Conservation (phyloP, 2,797 vertebrate species). For the Schizopygopsis malacanthus region DNA sequence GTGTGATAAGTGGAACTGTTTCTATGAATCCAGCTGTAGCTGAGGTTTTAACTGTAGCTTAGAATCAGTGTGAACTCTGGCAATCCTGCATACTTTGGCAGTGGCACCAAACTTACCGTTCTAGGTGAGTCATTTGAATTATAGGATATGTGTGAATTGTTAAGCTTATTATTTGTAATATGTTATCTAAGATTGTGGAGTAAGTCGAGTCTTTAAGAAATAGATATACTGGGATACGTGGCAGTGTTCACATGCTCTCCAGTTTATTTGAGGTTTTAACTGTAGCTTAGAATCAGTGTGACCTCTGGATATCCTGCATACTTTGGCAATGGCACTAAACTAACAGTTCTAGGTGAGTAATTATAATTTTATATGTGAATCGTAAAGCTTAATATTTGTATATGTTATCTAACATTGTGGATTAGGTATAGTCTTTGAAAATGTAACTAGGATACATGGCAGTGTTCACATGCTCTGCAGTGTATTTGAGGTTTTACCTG, state of each 20-base stretch:
- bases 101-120: constrained; percentile 76
- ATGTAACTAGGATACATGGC: neutral
- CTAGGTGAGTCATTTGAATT: constrained; percentile 21
- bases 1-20: neutral
- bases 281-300: constrained; percentile 59
- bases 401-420: neutral
- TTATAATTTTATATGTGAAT: neutral
- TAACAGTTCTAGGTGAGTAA: constrained; percentile 72
- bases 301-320: constrained; percentile 55
- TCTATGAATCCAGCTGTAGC: constrained; percentile 18
- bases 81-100: constrained; percentile 70
- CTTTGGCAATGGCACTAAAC: constrained; percentile 70
- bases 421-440: neutral
- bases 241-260: neutral
- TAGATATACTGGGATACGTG: neutral
- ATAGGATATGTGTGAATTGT: neutral
- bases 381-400: too few relatives aligned
- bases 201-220: neutral
- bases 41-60: constrained; percentile 55
- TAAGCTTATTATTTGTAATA: neutral
- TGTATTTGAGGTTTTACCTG: constrained; percentile 56
- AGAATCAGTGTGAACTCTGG: constrained; percentile 58
- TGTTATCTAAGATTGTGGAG: neutral
- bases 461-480: neutral
- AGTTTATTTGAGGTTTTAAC: constrained; percentile 54